Evolutionary conservation across 2,888 invertebrate species (phyloP).

Genomic region (Oscheius sp.): DNA sequence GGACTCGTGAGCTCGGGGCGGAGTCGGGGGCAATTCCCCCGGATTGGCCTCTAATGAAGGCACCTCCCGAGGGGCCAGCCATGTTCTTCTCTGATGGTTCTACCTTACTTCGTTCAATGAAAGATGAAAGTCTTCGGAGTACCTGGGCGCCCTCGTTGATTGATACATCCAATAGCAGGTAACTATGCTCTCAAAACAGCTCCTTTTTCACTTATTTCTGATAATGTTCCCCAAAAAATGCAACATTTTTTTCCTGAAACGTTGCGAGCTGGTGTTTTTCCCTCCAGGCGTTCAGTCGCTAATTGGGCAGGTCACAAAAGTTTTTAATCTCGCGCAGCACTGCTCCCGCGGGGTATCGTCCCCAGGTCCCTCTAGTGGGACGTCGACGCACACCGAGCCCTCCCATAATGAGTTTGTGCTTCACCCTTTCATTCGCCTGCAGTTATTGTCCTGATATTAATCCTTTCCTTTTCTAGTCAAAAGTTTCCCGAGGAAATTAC

Average conservation of each 20-base stretch:
- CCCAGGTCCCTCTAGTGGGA: conserved; percentile 37
- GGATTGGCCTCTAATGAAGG: conserved; percentile 54
- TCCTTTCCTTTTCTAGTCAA: no score
- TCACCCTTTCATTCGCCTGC: neutral
- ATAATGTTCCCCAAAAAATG: neutral
- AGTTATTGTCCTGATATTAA: neutral
- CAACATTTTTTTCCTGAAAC: neutral
- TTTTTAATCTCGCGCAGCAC: conserved; percentile 26
- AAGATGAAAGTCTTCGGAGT: conserved; percentile 49
- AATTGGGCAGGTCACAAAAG: conserved; percentile 27
- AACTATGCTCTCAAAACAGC: neutral
- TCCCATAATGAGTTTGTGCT: conserved; percentile 31
- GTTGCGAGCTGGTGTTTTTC: neutral
- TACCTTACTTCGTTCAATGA: conserved; percentile 57
- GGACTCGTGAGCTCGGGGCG: conserved; percentile 29
- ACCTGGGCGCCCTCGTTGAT: conserved; percentile 54
- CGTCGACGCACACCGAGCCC: conserved; percentile 30
- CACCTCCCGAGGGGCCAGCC: conserved; percentile 56
- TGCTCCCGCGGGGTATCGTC: conserved; percentile 35
- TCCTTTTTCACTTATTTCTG: neutral
- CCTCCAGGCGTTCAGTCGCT: neutral
- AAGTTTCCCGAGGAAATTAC: no score
- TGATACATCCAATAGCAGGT: conserved; percentile 60
- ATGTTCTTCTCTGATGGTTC: conserved; percentile 57
- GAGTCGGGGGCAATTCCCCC: conserved; percentile 33